phyloP scores from a whole-genome alignment of 2,888 invertebrate genomes.

The Furcula furcula region DNA sequence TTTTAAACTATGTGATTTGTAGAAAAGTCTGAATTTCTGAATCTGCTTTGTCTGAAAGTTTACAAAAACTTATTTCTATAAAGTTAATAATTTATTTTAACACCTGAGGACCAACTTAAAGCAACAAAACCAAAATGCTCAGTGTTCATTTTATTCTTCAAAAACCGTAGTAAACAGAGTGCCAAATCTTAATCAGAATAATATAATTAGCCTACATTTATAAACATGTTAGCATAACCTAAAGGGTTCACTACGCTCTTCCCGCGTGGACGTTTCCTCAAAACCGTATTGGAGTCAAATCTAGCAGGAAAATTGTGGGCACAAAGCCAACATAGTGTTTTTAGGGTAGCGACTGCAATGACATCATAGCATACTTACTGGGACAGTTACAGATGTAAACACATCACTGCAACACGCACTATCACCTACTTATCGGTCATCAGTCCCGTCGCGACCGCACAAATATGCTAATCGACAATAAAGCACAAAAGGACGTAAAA shows the following conservation, averaged over 20 bases:
- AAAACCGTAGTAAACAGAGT: slow-evolving; percentile 19
- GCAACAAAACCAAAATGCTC: too few relatives aligned
- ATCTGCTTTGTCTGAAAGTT: too few relatives aligned
- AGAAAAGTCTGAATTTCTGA: too few relatives aligned
- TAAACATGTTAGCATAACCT: slow-evolving; percentile 61
- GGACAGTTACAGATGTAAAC: slow-evolving; percentile 75
- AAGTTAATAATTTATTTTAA: too few relatives aligned
- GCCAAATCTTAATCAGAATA: slow-evolving; percentile 27
- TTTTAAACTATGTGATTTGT: too few relatives aligned
- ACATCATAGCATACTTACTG: slow-evolving; percentile 76
- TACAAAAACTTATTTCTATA: too few relatives aligned
- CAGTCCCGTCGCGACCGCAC: slow-evolving; percentile 25
- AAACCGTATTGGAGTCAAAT: slow-evolving; percentile 61
- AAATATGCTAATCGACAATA: slow-evolving; percentile 38
- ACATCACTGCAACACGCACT: slow-evolving; percentile 64
- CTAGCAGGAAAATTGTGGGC: slow-evolving; percentile 77
- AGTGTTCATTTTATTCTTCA: too few relatives aligned
- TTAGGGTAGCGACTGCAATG: slow-evolving; percentile 72
- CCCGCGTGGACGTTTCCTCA: slow-evolving; percentile 62
- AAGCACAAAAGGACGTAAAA: slow-evolving; percentile 37
- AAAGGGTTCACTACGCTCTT: slow-evolving; percentile 59
- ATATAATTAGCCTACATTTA: slow-evolving; percentile 51
- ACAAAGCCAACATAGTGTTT: slow-evolving; percentile 79
- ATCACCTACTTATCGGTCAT: slow-evolving; percentile 42
- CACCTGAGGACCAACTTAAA: too few relatives aligned